Evolutionary conservation across 2,888 invertebrate genomes (phyloP).

Genomic region (Brenthis ino): DNA sequence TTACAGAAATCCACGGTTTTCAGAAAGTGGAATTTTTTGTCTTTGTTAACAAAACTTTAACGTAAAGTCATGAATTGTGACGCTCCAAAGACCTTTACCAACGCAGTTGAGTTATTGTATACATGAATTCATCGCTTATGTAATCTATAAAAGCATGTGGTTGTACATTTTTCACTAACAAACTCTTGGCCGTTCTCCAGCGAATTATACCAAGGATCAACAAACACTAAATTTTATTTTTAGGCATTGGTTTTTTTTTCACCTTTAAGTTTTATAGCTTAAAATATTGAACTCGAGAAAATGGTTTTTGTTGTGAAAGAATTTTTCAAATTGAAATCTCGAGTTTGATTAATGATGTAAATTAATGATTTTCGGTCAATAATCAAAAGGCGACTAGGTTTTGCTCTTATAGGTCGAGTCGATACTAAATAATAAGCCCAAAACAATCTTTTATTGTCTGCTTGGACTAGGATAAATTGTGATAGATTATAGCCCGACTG

Average conservation of each 20-base stretch:
- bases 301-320: background rate
- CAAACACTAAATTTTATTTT: constrained; percentile 32
- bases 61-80: constrained; percentile 11
- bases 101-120: constrained; percentile 28
- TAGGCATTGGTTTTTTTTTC: constrained; percentile 15
- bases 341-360: constrained; percentile 5
- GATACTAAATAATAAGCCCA: constrained; percentile 65
- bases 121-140: constrained; percentile 35
- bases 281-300: constrained; percentile 10
- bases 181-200: constrained; percentile 41
- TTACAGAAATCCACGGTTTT: no score
- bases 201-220: constrained; percentile 39
- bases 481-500: constrained; percentile 67
- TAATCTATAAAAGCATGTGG: constrained; percentile 35
- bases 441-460: constrained; percentile 74
- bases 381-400: constrained; percentile 6
- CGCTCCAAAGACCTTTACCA: constrained; percentile 17
- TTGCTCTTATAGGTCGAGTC: constrained; percentile 42
- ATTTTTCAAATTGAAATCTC: constrained; percentile 2
- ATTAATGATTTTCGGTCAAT: background rate
- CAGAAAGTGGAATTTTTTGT: no score
- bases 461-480: constrained; percentile 74
- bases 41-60: background rate
- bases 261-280: constrained; percentile 15
- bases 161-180: constrained; percentile 37